Percentiles rank a stretch among this genome's conserved stretches.
Evolutionary conservation across 2,888 invertebrate genomes (phyloP).

Genomic region (Hydriomena furcata): DNA sequence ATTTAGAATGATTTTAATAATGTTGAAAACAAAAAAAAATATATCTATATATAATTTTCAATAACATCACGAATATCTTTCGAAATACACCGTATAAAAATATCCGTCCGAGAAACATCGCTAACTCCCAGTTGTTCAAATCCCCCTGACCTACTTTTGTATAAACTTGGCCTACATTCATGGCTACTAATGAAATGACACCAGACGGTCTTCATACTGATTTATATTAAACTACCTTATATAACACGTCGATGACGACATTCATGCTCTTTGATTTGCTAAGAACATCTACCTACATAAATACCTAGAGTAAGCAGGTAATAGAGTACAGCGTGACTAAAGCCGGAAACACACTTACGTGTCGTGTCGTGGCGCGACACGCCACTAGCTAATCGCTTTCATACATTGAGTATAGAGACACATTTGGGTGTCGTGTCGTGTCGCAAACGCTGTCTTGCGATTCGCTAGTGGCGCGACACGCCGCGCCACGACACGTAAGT

Average conservation of each 20-base stretch:
- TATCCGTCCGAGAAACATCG: constrained; percentile 58
- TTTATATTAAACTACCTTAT: constrained; percentile 33
- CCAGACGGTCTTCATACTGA: constrained; percentile 29
- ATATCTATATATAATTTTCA: constrained; percentile 15
- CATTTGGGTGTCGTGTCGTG: too few relatives aligned
- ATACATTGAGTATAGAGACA: too few relatives aligned
- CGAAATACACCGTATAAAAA: constrained; percentile 47
- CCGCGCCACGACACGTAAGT: too few relatives aligned
- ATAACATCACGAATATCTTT: constrained; percentile 17
- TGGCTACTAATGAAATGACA: constrained; percentile 40
- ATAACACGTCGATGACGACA: constrained; percentile 25
- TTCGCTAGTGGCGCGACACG: too few relatives aligned
- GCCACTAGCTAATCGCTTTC: too few relatives aligned
- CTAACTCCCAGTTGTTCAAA: constrained; percentile 58
- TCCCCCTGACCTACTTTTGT: constrained; percentile 70
- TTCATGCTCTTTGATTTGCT: constrained; percentile 5
- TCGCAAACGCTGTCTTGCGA: too few relatives aligned
- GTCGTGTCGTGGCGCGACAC: too few relatives aligned
- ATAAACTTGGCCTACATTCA: constrained; percentile 74
- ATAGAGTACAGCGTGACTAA: too few relatives aligned
- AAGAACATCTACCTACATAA: neutral
- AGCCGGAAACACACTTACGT: too few relatives aligned
- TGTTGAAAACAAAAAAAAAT: neutral
- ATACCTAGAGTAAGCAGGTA: too few relatives aligned
- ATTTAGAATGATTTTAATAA: neutral